phyloP scores from a whole-genome alignment of 1,140 invertebrate species.

The Nebria ingens region DNA sequence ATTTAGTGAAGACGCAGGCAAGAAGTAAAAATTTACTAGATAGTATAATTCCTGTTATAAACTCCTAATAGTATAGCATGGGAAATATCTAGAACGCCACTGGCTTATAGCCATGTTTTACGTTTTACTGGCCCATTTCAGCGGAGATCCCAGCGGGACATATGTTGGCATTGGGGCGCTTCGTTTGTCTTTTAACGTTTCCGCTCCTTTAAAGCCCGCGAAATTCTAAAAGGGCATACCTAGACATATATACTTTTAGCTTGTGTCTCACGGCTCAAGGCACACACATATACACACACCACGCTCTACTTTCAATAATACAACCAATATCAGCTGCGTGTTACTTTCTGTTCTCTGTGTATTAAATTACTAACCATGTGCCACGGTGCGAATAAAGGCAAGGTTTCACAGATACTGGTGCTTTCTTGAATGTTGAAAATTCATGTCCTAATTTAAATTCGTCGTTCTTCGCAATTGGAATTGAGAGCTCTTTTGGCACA shows the following conservation, averaged over 20 bases:
- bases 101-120: no score
- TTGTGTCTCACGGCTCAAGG: not conserved
- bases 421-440: conserved; percentile 2
- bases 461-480: not conserved
- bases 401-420: not conserved
- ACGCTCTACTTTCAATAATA: not conserved
- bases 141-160: not conserved
- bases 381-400: not conserved
- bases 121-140: no score
- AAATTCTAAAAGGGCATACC: not conserved
- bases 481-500: no score
- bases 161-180: not conserved
- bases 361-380: not conserved
- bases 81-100: no score
- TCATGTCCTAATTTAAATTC: conserved; percentile 8
- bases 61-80: no score
- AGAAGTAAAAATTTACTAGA: no score
- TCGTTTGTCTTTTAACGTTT: not conserved
- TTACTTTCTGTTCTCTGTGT: not conserved
- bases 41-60: no score
- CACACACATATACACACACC: not conserved
- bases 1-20: no score
- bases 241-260: no score
- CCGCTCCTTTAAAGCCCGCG: not conserved
- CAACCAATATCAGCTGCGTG: not conserved